Percentiles rank a stretch among this genome's conserved stretches.
Conservation (phyloP, 2,888 invertebrate species). For the Conistra vaccinii region DNA sequence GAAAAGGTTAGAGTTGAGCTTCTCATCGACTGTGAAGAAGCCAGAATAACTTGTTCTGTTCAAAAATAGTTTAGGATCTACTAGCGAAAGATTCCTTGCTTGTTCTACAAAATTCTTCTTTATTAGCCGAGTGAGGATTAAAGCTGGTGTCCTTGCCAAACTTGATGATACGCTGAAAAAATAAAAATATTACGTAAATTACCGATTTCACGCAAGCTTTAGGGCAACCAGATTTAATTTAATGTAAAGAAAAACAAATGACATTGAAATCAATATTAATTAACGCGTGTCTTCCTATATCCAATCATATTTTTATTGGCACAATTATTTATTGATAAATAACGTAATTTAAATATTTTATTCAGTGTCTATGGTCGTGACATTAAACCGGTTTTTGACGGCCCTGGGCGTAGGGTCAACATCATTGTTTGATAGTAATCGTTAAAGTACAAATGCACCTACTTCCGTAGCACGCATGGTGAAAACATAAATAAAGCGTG, state of each 20-base stretch:
- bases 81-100: constrained; percentile 76
- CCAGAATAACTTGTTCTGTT: constrained; percentile 87
- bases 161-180: constrained; percentile 67
- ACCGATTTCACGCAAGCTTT: constrained; percentile 40
- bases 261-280: constrained; percentile 23
- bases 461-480: constrained; percentile 32
- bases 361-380: constrained; percentile 12
- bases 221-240: not conserved
- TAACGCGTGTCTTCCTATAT: constrained; percentile 4
- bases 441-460: constrained; percentile 9
- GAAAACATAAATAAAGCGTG: constrained; percentile 32
- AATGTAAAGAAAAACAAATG: constrained; percentile 1
- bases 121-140: constrained; percentile 79
- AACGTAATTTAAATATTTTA: constrained; percentile 30
- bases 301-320: constrained; percentile 51
- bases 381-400: constrained; percentile 35
- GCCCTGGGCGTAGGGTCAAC: constrained; percentile 22
- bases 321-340: constrained; percentile 23
- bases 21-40: constrained; percentile 93
- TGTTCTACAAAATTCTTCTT: constrained; percentile 72
- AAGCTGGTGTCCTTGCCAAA: constrained; percentile 69
- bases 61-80: constrained; percentile 77
- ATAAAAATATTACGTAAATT: constrained; percentile 31
- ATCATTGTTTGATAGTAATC: constrained; percentile 30
- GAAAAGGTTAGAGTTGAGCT: constrained; percentile 94